A percentile compares a stretch with the other conserved stretches of the same genome.
Evolutionary conservation across 92 coral and sea anemone species (phyloP).

Genomic region (Blastomussa wellsi): DNA sequence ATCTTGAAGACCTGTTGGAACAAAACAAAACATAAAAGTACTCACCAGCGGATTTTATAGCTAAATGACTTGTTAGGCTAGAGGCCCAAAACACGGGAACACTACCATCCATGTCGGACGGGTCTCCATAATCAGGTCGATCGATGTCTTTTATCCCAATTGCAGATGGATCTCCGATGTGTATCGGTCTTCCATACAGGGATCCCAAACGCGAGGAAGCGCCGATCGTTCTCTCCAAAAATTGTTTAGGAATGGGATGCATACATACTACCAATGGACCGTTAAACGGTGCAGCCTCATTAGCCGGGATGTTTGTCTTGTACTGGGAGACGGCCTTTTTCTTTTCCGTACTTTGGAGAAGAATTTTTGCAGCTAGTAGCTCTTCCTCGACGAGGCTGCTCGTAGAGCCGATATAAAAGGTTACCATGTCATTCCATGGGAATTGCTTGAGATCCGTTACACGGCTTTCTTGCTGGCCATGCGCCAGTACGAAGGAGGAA

Average conservation of each 20-base stretch:
- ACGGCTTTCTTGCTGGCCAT: slow-evolving; percentile 39
- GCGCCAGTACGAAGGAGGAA: slow-evolving; percentile 25
- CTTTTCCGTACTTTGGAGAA: slow-evolving; percentile 37
- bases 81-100: slow-evolving; percentile 91
- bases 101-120: slow-evolving; percentile 34
- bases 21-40: neutral
- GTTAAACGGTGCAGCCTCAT: slow-evolving; percentile 63
- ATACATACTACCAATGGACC: slow-evolving; percentile 82
- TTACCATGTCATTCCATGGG: slow-evolving; percentile 84
- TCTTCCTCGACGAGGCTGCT: slow-evolving; percentile 72
- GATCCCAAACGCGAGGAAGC: slow-evolving; percentile 63
- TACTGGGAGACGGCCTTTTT: slow-evolving; percentile 61
- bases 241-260: slow-evolving; percentile 65
- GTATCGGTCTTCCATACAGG: slow-evolving; percentile 80
- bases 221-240: slow-evolving; percentile 68
- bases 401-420: slow-evolving; percentile 83
- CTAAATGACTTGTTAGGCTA: slow-evolving; percentile 59
- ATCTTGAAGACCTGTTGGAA: neutral
- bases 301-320: slow-evolving; percentile 65
- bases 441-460: slow-evolving; percentile 47
- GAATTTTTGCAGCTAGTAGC: slow-evolving; percentile 60
- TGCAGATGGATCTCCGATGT: slow-evolving; percentile 86
- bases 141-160: slow-evolving; percentile 70
- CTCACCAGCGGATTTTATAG: slow-evolving; percentile 70
- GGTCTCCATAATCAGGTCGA: slow-evolving; percentile 63